Base-by-base conservation (phyloP, 2,797 vertebrate species). In the Aulostomus chinensis region DNA sequence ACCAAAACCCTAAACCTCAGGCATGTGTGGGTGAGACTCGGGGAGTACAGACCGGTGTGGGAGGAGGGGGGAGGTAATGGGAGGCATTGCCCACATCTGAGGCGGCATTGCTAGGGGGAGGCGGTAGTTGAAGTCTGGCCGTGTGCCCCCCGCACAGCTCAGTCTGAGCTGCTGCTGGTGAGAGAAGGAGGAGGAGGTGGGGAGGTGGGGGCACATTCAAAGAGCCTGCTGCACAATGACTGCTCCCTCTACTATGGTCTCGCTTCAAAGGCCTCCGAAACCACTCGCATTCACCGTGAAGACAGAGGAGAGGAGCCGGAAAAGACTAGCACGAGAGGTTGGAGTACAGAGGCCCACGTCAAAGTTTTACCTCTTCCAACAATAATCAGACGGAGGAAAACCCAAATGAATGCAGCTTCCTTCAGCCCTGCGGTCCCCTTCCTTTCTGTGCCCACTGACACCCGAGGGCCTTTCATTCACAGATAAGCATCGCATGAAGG, bases 71-170 rank as follows among this genome's bases (percentile, higher is more conserved):
- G 41, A n/a, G 50, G 15, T 13, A 31, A 42, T 1, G 60, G 61
- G 74, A 53, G 88, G 87, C 78, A 66, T 81, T 91, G 79, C 91
- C 95, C 95, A 94, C 93, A 95, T 97, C 94, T 94, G 84, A 94
- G 81, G 83, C 90, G 79, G 69, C 89, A 86, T 89, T 83, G 84
- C 89, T 90, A 89, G 91, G 43, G 92, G 93, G 86, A 86, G 90
- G 29, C 37, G 66, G 89, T 89, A 51, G 92, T 89, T 91, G 88
- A 88, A 89, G 90, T 86, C 84, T 89, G 74, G 90, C 90, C 78
- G 87, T 82, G 86, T 91, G 92, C 17, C 91, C 91, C 90, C 83
- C 73, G 85, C 88, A 80, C 76, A 69, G 74, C 78, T 76, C 77
- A 82, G 91, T 88, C 90, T 89, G 87, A 90, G 91, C 92, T 87